Evolutionary conservation across 2,113 vertebrate species (phyloP), one percentile per base, ranked within the genome.

Genomic region (Himantopus leucocephalus): DNA sequence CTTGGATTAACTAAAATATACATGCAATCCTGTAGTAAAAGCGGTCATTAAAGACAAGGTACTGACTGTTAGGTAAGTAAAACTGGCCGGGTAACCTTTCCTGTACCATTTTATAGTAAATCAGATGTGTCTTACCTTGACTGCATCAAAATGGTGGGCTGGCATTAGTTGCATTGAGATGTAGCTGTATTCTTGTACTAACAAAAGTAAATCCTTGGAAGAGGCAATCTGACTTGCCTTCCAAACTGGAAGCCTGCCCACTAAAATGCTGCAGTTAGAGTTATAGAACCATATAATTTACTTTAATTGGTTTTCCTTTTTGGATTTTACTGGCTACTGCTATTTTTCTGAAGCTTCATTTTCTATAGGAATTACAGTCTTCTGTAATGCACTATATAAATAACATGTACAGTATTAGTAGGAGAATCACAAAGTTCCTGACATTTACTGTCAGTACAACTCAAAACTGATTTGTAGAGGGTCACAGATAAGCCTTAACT

Each of bases 251-350:
- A 85, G 20, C 15, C 24, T 93, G 82, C 75, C 50, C 50, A 93
- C 26, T 71, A 58, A 85, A 92, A 67, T 59, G 12, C 60, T 72
- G 41, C 14, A 94, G 41, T 79, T 84, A 62, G 32, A 80, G 35
- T 32, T 75, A 74, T 26, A 85, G 67, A 72, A 68, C 30, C 16
- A 77, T 71, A 62, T 70, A 70, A 94, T 84, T 88, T 66, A 71
- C 22, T 55, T 41, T 94, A 85, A 77, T 77, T 96, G 22, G 4
- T 71, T 96, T 96, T 95, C 67, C 45, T 92, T 88, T 68, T 67
- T 66, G 32, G 27, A 55, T 95, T 95, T 88, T 78, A 63, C 16
- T 72, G 21, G 8, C n/a, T 78, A 29, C 26, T 71, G 59, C 12
- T 82, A 23, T 75, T 91, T 91, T 76, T 48, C 52, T 58, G 47